phyloP scores from a whole-genome alignment of 2,797 vertebrate species.

The Centroberyx gerrardi region DNA sequence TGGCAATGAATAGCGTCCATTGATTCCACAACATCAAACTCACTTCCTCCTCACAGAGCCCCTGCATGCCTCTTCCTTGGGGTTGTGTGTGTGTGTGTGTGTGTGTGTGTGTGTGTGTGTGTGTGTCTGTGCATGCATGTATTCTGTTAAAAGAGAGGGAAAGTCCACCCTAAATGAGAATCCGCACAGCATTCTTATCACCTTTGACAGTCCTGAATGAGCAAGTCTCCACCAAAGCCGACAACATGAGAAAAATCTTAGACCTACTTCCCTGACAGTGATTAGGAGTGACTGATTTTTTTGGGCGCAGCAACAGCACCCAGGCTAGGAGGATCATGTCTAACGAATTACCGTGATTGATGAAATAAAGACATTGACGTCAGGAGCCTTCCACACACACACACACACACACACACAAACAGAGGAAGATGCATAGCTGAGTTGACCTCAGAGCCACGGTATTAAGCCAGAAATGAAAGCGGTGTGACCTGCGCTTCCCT shows the following conservation, averaged over 20 bases:
- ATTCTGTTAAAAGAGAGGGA: conserved; percentile 36
- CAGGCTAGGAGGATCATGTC: conserved; percentile 65
- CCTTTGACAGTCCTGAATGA: conserved; percentile 35
- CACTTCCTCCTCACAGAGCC: conserved; percentile 77
- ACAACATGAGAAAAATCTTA: conserved; percentile 38
- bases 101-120: conserved; percentile 33
- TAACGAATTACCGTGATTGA: conserved; percentile 76
- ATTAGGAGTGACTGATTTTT: conserved; percentile 67
- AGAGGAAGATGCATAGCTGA: conserved; percentile 31
- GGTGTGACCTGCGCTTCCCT: conserved; percentile 67
- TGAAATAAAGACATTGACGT: conserved; percentile 75
- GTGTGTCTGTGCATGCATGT: neutral
- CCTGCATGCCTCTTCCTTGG: conserved; percentile 56
- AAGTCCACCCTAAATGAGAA: conserved; percentile 41
- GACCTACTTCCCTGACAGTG: conserved; percentile 53
- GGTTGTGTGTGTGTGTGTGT: conserved; percentile 35
- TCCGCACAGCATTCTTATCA: conserved; percentile 35
- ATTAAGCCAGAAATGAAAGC: conserved; percentile 67
- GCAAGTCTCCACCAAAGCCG: neutral
- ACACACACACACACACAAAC: conserved; percentile 23
- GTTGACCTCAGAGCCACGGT: conserved; percentile 57
- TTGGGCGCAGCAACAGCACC: conserved; percentile 30
- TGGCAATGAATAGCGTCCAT: conserved; percentile 85
- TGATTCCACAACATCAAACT: conserved; percentile 84
- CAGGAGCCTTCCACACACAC: conserved; percentile 36